Percentiles rank a stretch among this genome's conserved stretches.
Evolutionary conservation across 2,888 invertebrate species (phyloP).

Genomic region (Machimus rusticus): DNA sequence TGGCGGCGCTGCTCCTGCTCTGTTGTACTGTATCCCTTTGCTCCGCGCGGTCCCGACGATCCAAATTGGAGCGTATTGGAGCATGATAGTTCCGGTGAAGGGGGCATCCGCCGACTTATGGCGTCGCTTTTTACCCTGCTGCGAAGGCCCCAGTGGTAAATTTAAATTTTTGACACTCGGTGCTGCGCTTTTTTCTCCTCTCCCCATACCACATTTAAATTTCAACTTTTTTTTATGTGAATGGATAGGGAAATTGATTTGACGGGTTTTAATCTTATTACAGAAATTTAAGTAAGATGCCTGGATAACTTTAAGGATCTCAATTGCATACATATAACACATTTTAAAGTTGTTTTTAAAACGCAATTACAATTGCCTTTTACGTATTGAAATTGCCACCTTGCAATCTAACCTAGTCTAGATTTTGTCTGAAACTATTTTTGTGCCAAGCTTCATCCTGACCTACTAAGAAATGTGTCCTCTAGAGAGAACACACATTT

Average conservation of each 20-base stretch:
- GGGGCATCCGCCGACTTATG: not conserved
- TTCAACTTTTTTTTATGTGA: not conserved
- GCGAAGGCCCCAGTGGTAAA: not conserved
- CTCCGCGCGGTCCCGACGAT: not conserved
- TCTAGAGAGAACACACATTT: too few species aligned
- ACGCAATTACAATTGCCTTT: too few species aligned
- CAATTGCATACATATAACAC: too few species aligned
- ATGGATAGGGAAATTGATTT: not conserved
- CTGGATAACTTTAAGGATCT: not conserved
- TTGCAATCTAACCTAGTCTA: too few species aligned
- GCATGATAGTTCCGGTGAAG: constrained; percentile 9
- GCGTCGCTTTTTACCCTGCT: not conserved
- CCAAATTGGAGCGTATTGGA: constrained; percentile 8
- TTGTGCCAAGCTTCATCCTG: too few species aligned
- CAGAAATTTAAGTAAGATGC: not conserved
- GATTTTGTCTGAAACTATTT: too few species aligned
- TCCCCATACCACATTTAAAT: too few species aligned
- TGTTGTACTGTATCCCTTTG: not conserved
- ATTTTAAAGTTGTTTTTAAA: not conserved
- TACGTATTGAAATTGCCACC: too few species aligned
- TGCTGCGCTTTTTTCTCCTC: not conserved
- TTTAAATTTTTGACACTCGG: constrained; percentile 21
- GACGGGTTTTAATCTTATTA: not conserved
- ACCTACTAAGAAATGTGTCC: too few species aligned
- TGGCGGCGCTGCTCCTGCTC: not conserved